Base-by-base conservation (phyloP, 2,113 vertebrate species). In the Xiphorhynchus elegans region DNA sequence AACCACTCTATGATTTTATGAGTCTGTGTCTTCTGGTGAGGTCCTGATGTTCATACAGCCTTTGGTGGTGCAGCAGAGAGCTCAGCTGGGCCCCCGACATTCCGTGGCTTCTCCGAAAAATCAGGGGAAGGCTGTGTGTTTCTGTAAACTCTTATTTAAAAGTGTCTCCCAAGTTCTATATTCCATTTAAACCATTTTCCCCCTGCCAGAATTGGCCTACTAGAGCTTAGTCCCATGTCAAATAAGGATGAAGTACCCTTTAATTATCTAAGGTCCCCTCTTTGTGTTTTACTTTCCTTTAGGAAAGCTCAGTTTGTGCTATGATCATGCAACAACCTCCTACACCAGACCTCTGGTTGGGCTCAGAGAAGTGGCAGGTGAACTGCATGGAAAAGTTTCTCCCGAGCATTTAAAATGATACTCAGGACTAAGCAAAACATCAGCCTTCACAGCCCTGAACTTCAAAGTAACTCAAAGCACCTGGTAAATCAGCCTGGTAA, bases 71-170 rank as follows among this genome's bases (percentile, higher is more conserved):
- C 21, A 31, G 28, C 3, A 39, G 42, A 63, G 66, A 64, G 40
- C 39, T 87, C 66, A 79, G 26, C 44, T 75, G 64, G 69, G n/a
- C 21, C 81, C 26, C 20, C 37, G n/a, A 19, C 3, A 14, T 25
- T 8, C 80, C 28, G 21, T 2, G 3, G 24, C 28, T 47, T 46
- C 46, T 46, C 39, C 23, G 33, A 20, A 75, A 62, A 13, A 35
- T 15, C 25, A 62, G 17, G 31, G 10, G 10, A 69, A 20, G 12
- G 4, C 3, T 33, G 13, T 53, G 0, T 21, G 1, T 15, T 58
- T 33, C 23, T 29, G 7, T 35, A 29, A 75, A 63, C 7, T 53
- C 13, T 26, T 42, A 59, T 23, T 59, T 29, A 25, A 63, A 31
- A 72, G 21, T 1, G 5, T 42, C 26, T 73, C 42, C 31, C 18